A percentile compares a stretch with the other conserved stretches of the same genome.
Conservation (phyloP, 2,113 vertebrate genomes). For the Clarias macrocephalus region DNA sequence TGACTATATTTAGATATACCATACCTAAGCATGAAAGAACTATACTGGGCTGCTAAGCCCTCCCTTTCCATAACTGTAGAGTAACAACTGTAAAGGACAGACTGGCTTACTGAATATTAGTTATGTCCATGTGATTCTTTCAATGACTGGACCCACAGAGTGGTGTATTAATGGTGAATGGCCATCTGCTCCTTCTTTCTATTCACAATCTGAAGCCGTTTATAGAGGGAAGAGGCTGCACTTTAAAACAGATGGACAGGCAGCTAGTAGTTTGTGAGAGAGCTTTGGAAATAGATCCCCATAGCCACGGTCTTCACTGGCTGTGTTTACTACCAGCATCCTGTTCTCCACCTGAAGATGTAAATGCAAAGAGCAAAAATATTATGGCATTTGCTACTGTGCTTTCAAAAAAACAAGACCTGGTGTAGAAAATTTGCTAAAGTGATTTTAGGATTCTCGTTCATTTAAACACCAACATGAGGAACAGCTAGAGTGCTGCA, state of each 20-base stretch:
- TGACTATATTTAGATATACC: constrained; percentile 69
- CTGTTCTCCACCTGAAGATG: constrained; percentile 52
- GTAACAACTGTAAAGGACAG: not conserved
- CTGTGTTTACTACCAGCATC: constrained; percentile 64
- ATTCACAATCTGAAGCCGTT: constrained; percentile 17
- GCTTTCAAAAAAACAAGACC: not conserved
- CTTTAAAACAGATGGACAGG: constrained; percentile 31
- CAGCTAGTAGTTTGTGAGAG: constrained; percentile 61
- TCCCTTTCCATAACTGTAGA: constrained; percentile 39
- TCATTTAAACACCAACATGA: not conserved
- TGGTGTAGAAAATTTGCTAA: not conserved
- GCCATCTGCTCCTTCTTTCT: constrained; percentile 46
- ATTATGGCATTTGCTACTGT: not conserved
- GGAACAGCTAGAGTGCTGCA: not conserved
- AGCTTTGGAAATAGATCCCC: constrained; percentile 26
- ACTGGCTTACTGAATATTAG: constrained; percentile 34
- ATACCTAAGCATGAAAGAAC: constrained; percentile 65
- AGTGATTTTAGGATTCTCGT: not conserved
- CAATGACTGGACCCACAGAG: constrained; percentile 59
- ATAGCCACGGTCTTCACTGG: constrained; percentile 60
- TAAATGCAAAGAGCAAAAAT: constrained; percentile 48
- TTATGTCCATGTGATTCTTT: constrained; percentile 53
- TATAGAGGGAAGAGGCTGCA: constrained; percentile 21
- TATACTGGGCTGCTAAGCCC: constrained; percentile 64
- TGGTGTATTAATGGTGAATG: constrained; percentile 57